Conservation (phyloP, 2,113 vertebrate species). For the Bubalus kerabau region DNA sequence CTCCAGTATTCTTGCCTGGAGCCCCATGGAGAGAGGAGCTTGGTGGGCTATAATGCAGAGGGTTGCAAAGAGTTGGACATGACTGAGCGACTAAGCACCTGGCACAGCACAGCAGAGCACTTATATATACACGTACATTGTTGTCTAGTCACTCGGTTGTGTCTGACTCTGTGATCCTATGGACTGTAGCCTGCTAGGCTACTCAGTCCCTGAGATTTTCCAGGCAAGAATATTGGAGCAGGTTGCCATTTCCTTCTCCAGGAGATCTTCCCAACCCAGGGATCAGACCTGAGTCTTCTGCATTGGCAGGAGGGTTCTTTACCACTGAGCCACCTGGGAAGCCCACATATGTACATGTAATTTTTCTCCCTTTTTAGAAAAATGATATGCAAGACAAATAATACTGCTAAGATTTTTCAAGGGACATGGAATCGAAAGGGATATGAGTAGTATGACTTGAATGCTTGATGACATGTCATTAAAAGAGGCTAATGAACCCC, state of each 20-base stretch:
- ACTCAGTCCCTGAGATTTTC: background rate
- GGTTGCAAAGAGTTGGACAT: background rate
- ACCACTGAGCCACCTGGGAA: background rate
- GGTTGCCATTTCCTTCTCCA: background rate
- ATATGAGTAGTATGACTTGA: background rate
- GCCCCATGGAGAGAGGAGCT: background rate
- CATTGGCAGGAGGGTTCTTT: background rate
- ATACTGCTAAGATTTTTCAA: background rate
- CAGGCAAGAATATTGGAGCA: background rate
- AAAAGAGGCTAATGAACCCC: background rate
- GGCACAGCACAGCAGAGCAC: background rate
- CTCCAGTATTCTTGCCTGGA: background rate
- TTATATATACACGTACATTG: background rate
- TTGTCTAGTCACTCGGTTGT: background rate
- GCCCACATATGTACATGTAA: background rate
- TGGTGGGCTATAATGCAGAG: background rate
- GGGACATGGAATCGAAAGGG: background rate
- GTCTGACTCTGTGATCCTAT: background rate
- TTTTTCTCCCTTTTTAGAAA: background rate
- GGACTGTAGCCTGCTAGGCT: background rate
- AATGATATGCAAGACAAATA: background rate
- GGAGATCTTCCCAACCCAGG: background rate
- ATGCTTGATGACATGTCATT: rapidly evolving
- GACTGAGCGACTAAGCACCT: rapidly evolving
- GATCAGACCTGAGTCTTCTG: background rate